Evolutionary conservation across 1,140 invertebrate genomes (phyloP), one percentile per base, ranked within the genome.

Genomic region (Anadara kagoshimensis): DNA sequence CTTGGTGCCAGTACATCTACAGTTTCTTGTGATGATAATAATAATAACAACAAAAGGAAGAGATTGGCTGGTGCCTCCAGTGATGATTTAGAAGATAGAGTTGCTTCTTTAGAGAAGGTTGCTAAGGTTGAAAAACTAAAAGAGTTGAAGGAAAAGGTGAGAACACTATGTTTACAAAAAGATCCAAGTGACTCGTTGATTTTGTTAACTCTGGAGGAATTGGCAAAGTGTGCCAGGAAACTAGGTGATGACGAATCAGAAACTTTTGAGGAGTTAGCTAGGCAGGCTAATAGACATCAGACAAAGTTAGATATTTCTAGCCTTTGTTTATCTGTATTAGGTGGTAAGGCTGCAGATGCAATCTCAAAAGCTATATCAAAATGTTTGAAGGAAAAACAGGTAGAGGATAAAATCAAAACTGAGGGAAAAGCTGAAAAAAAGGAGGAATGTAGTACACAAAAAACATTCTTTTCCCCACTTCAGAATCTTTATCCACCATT

Each of bases 91-190:
- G 53, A 59, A 26, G 51, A 63, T 2, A 51, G n/a, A n/a, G 68
- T 70, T 8, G 29, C 47, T 7, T 49, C 20, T 14, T 22, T 70
- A 11, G 68, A 70, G 43, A 62, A 70, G 26, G 18, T 24, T 14
- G 16, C 51, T 5, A 65, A 72, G 58, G 43, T 22, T 8, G n/a
- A 57, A 62, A 11, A 26, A 11, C 49, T 68, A 0, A 47, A 68
- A 45, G 49, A 51, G 16, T 20, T 70, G 18, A 70, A 67, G 36
- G 74, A 71, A 12, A 71, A 71, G 74, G 74, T 76, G 62, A 71
- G 68, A 49, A 43, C 43, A 1, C n/a, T 76, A 5, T 58, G 54
- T 49, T 18, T 76, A 18, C 73, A 75, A 45, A 12, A 69, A 5
- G 57, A 72, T n/a, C 63, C 69, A 12, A 76, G 43, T 26, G 18